A percentile compares a stretch with the other conserved stretches of the same genome.
Evolutionary conservation across 2,113 vertebrate genomes (phyloP).

Genomic region (rabbit (Oryctolagus cuniculus)): mOryCun1.1 NC_091438.1:83193001-83193500

Average conservation of each 20-base stretch:
- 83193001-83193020: slow-evolving; percentile 81
- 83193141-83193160: slow-evolving; percentile 82
- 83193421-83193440: slow-evolving; percentile 7
- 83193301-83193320: slow-evolving; percentile 51
- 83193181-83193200: slow-evolving; percentile 82
- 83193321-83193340: slow-evolving; percentile 33
- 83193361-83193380: slow-evolving; percentile 23
- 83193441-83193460: background rate
- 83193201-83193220: slow-evolving; percentile 75
- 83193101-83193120: slow-evolving; percentile 78
- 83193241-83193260: slow-evolving; percentile 36
- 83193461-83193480: background rate
- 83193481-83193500: background rate
- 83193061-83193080: slow-evolving; percentile 81
- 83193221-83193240: slow-evolving; percentile 63
- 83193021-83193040: slow-evolving; percentile 82
- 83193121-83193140: slow-evolving; percentile 83
- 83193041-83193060: slow-evolving; percentile 82
- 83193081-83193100: slow-evolving; percentile 76
- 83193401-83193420: background rate
- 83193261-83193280: slow-evolving; percentile 37
- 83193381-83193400: slow-evolving; percentile 67
- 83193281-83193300: background rate
- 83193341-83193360: background rate
- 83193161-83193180: slow-evolving; percentile 83